Evolutionary conservation across 2,113 vertebrate species (phyloP).

Genomic region (Tiliqua scincoides): DNA sequence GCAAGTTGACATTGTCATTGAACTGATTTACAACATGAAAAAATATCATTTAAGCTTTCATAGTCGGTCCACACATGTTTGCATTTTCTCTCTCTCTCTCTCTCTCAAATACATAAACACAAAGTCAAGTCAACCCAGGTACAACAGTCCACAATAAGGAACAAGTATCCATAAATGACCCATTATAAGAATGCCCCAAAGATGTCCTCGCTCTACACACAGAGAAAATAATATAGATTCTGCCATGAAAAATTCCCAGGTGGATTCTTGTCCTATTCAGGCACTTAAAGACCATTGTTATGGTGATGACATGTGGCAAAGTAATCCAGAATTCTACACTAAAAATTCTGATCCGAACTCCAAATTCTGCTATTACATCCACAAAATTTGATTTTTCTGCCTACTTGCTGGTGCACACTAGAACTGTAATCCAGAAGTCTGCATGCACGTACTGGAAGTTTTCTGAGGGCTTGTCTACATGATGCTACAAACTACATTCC

Average conservation of each 20-base stretch:
- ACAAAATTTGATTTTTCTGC: not conserved
- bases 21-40: slow-evolving; percentile 5
- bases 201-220: not conserved
- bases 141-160: slow-evolving; percentile 1
- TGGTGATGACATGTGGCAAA: not conserved
- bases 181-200: not conserved
- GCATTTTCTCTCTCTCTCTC: not conserved
- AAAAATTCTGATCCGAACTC: not conserved
- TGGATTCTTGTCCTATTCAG: not conserved
- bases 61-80: slow-evolving; percentile 1
- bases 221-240: not conserved
- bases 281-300: not conserved
- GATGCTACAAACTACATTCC: not conserved
- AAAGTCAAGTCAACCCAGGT: slow-evolving; percentile 1
- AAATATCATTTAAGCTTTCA: slow-evolving; percentile 29
- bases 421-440: not conserved
- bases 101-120: not conserved
- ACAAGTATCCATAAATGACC: not conserved
- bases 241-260: not conserved
- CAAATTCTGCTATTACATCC: not conserved
- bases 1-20: not conserved
- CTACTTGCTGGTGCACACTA: not conserved
- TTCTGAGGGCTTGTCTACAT: not conserved
- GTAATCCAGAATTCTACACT: not conserved
- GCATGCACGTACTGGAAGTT: not conserved